Conservation (phyloP, 2,888 invertebrate species). For the Chydorus sphaericus region DNA sequence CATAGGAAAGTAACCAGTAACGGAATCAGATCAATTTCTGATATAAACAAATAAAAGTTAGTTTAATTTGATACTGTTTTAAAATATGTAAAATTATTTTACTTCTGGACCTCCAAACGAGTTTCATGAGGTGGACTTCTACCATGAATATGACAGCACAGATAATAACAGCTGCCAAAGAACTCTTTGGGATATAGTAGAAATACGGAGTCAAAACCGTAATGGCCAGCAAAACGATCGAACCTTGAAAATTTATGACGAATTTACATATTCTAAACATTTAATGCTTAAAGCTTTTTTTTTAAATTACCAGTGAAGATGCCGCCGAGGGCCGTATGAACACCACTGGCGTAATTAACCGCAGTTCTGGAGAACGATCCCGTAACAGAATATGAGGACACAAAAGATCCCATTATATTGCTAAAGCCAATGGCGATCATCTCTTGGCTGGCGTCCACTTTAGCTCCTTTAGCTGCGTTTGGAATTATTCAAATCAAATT, state of each 20-base stretch:
- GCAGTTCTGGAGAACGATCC: slow-evolving; percentile 35
- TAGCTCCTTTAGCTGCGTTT: slow-evolving; percentile 19
- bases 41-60: not conserved
- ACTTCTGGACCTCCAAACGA: slow-evolving; percentile 69
- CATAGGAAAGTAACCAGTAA: slow-evolving; percentile 73
- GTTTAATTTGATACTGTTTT: too few species aligned
- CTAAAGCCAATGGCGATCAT: slow-evolving; percentile 32
- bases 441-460: slow-evolving; percentile 33
- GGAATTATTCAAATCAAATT: not conserved
- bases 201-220: slow-evolving; percentile 78
- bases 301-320: slow-evolving; percentile 18
- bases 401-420: slow-evolving; percentile 33
- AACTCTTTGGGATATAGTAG: slow-evolving; percentile 68
- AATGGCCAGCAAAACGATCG: slow-evolving; percentile 65
- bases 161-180: slow-evolving; percentile 77
- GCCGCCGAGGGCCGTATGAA: slow-evolving; percentile 31
- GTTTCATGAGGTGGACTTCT: slow-evolving; percentile 67
- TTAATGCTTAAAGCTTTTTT: not conserved
- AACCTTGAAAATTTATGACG: slow-evolving; percentile 31
- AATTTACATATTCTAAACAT: not conserved
- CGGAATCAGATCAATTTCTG: slow-evolving; percentile 76
- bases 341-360: slow-evolving; percentile 34
- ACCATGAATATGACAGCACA: slow-evolving; percentile 86
- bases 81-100: too few species aligned
- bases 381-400: slow-evolving; percentile 33